These are phyloP conservation scores for Xestia c-nigrum DNA, from an alignment of 2,888 invertebrate species.

Conservation along the genomic window DNA sequence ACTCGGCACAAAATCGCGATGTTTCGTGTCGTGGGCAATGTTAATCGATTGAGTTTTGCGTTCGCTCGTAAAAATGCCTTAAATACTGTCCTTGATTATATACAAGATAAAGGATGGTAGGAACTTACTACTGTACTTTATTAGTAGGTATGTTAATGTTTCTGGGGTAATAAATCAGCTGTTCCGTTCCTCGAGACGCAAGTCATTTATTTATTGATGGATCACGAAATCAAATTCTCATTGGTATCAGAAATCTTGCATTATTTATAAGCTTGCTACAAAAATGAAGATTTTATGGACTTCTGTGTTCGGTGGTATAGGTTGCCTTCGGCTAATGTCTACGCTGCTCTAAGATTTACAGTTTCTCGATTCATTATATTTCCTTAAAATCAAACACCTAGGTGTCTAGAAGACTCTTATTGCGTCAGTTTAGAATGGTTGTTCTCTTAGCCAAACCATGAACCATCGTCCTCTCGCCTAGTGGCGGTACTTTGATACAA, in stretches of 20 bases:
- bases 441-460: too few species aligned
- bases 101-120: conserved; percentile 24
- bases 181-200: conserved; percentile 11
- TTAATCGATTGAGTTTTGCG: conserved; percentile 49
- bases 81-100: conserved; percentile 44
- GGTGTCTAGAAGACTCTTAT: background rate
- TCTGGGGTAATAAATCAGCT: conserved; percentile 39
- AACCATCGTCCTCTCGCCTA: background rate
- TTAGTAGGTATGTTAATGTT: conserved; percentile 41
- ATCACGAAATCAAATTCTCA: conserved; percentile 35
- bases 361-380: background rate
- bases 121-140: conserved; percentile 28
- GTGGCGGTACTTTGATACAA: too few species aligned
- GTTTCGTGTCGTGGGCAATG: conserved; percentile 47
- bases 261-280: conserved; percentile 34
- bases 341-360: background rate
- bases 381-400: background rate
- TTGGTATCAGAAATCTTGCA: conserved; percentile 22
- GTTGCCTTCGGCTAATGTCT: background rate
- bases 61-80: conserved; percentile 58
- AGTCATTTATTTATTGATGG: conserved; percentile 34
- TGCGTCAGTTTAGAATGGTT: background rate
- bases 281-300: conserved; percentile 23
- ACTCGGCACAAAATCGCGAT: conserved; percentile 44
- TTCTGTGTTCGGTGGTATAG: background rate